Percentiles rank a stretch among this genome's conserved stretches.
phyloP scores from a whole-genome alignment of 1,140 invertebrate genomes.

The Micrasema minimum region DNA sequence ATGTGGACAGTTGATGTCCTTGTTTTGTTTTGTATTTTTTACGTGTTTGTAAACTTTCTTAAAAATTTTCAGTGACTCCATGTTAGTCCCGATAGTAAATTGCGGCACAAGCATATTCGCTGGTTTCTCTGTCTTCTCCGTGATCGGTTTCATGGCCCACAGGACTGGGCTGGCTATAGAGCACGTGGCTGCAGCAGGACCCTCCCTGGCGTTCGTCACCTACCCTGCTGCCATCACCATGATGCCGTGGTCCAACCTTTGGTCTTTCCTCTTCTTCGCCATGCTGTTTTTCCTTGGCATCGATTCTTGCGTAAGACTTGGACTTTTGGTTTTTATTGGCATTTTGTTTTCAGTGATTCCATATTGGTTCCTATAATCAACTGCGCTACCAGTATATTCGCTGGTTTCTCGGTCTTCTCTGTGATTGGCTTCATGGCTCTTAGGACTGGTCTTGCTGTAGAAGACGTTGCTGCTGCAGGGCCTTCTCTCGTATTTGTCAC shows the following conservation, averaged over 20 bases:
- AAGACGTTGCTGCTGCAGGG: slow-evolving; percentile 88
- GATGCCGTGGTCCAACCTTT: slow-evolving; percentile 87
- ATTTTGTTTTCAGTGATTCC: slow-evolving; percentile 72
- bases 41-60: too few species aligned
- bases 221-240: slow-evolving; percentile 92
- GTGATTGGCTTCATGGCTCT: slow-evolving; percentile 90
- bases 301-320: slow-evolving; percentile 88
- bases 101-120: slow-evolving; percentile 91
- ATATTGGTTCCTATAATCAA: slow-evolving; percentile 81
- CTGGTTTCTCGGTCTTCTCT: slow-evolving; percentile 94
- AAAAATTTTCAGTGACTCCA: slow-evolving; percentile 78
- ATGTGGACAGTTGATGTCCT: too few species aligned
- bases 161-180: slow-evolving; percentile 84
- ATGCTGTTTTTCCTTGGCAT: slow-evolving; percentile 95
- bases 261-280: slow-evolving; percentile 92
- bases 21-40: too few species aligned
- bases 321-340: too few species aligned
- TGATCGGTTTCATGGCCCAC: slow-evolving; percentile 88
- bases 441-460: slow-evolving; percentile 83
- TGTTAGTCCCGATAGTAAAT: slow-evolving; percentile 81
- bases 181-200: slow-evolving; percentile 89
- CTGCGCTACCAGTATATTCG: slow-evolving; percentile 90
- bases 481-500: slow-evolving; percentile 92
- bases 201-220: slow-evolving; percentile 90
- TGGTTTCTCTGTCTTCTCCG: slow-evolving; percentile 94